A percentile compares a stretch with the other conserved stretches of the same genome.
Evolutionary conservation across 2,113 vertebrate species (phyloP).

Genomic region (Phalacrocorax aristotelis): DNA sequence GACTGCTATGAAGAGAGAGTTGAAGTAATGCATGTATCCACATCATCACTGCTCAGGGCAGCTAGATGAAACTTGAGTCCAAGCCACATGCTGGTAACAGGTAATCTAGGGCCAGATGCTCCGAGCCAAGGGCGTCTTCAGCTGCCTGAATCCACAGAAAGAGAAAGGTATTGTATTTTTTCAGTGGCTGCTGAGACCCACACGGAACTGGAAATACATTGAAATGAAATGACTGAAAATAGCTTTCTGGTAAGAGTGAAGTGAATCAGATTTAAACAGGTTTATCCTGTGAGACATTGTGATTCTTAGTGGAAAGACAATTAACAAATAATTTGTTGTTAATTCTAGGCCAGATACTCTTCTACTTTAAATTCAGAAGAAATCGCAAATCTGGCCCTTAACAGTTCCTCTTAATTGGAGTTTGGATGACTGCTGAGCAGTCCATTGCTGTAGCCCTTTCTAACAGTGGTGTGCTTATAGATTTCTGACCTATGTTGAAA

Average conservation of each 20-base stretch:
- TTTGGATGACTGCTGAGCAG: neutral
- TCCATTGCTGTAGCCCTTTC: neutral
- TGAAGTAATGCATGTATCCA: neutral
- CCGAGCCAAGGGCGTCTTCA: neutral
- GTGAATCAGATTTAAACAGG: neutral
- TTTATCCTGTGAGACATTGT: accelerated
- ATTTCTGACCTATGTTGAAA: neutral
- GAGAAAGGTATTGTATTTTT: neutral
- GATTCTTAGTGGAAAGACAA: neutral
- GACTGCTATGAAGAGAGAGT: neutral
- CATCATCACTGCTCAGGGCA: neutral
- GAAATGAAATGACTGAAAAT: neutral
- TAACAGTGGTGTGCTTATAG: neutral
- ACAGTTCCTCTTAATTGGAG: neutral
- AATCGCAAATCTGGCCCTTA: neutral
- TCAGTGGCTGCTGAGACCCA: neutral
- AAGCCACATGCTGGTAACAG: neutral
- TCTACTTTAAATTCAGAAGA: neutral
- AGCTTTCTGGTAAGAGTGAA: neutral
- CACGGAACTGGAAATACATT: neutral
- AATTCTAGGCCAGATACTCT: neutral
- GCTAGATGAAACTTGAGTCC: neutral
- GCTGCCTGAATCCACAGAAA: neutral
- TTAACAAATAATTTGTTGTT: neutral
- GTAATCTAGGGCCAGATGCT: neutral